Evolutionary conservation across 2,113 vertebrate genomes (phyloP), one percentile per base, ranked within the genome.

Genomic region (Halcyon senegalensis): DNA sequence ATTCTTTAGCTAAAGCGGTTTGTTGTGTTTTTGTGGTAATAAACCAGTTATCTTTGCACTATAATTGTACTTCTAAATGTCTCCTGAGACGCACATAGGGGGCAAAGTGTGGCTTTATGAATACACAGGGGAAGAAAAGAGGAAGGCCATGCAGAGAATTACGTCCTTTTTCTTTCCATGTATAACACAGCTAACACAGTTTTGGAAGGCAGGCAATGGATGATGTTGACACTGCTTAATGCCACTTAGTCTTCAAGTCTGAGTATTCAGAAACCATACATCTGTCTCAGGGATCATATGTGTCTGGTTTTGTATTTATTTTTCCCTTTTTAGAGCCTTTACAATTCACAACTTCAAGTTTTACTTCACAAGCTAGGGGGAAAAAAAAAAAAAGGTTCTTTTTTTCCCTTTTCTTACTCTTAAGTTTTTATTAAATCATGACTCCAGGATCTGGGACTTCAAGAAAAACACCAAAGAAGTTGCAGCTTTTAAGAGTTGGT

Each of bases 11-110:
- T 89, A 11, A 18, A 84, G 83, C 0, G 1, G 48, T 89, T 95
- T 87, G 83, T 67, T 96, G 76, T 90, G 50, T 69, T 92, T 81
- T 58, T 84, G 88, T 92, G 94, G 76, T 78, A 79, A 82, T 53
- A 60, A 87, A 33, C 33, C 79, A 35, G 64, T 94, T 77, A 53
- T 50, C 19, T 78, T 88, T 84, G 85, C 46, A 35, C 68, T 56
- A 56, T 84, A 95, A 92, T 81, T 94, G 72, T 68, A 81, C 70
- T 33, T 92, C 62, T 87, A 56, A 86, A 64, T 51, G 56, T 81
- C 82, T 89, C 72, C 59, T 77, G 56, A 72, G 56, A 51, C 84
- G 59, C 75, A 67, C 8, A 17, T 27, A 41, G 20, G 35, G 63
- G 75, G 55, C 70, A 80, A 85, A 92, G 60, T 2, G 8, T 90